Conservation (phyloP, 1,140 invertebrate genomes). For the Cyphomyrmex costatus region DNA sequence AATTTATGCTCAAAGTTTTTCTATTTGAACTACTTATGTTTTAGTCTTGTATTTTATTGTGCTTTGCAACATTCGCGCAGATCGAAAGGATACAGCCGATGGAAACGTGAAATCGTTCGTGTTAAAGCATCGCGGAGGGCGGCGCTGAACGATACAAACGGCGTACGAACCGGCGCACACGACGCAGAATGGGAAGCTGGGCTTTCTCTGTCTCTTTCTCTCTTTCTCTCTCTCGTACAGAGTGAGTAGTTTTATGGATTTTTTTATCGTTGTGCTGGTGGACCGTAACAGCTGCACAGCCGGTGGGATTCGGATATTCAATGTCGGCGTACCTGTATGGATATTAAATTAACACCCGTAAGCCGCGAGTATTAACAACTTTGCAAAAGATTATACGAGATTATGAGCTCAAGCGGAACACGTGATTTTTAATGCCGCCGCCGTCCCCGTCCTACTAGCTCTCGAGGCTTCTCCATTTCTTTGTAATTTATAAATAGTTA, state of each 20-base stretch:
- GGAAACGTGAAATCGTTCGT: slow-evolving; percentile 73
- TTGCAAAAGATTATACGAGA: slow-evolving; percentile 88
- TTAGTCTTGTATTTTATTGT: slow-evolving; percentile 25
- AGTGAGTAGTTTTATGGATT: slow-evolving; percentile 85
- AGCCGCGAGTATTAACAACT: slow-evolving; percentile 87
- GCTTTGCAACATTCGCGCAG: slow-evolving; percentile 1
- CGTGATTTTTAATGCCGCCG: slow-evolving; percentile 86
- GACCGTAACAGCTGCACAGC: slow-evolving; percentile 77
- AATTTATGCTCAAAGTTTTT: slow-evolving; percentile 6
- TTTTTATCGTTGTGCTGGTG: slow-evolving; percentile 83
- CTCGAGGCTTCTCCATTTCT: slow-evolving; percentile 71
- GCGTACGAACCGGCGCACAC: slow-evolving; percentile 69
- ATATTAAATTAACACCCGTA: slow-evolving; percentile 88
- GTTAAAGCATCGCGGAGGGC: slow-evolving; percentile 67
- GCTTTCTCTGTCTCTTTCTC: slow-evolving; percentile 40
- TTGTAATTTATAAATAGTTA: slow-evolving; percentile 80
- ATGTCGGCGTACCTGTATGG: slow-evolving; percentile 87
- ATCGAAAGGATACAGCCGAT: slow-evolving; percentile 19
- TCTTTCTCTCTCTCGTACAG: slow-evolving; percentile 43
- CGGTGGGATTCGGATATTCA: slow-evolving; percentile 87
- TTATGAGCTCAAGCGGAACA: slow-evolving; percentile 87
- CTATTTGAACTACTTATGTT: slow-evolving; percentile 1
- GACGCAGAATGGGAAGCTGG: slow-evolving; percentile 63
- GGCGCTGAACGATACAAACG: slow-evolving; percentile 72
- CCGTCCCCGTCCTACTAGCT: slow-evolving; percentile 68